phyloP scores from a whole-genome alignment of 2,888 invertebrate species.

The Odontothrips loti region DNA sequence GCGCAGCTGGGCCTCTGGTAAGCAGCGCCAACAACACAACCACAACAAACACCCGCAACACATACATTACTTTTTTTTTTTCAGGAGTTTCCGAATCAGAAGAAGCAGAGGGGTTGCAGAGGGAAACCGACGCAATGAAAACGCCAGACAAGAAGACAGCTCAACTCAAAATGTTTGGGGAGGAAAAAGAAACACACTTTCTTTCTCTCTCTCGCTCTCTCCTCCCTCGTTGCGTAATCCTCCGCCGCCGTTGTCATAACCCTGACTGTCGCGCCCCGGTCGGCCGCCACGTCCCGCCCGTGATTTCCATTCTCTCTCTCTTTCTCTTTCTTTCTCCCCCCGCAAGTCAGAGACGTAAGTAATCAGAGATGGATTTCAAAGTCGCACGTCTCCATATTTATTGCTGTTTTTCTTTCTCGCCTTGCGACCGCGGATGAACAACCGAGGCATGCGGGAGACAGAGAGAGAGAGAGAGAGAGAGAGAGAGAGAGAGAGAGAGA shows the following conservation, averaged over 20 bases:
- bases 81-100: too few species aligned
- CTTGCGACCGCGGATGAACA: neutral
- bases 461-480: neutral
- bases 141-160: neutral
- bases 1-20: too few species aligned
- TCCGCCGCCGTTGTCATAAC: neutral
- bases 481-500: too few species aligned
- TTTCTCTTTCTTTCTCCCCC: neutral
- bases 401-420: slow-evolving; percentile 8
- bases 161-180: too few species aligned
- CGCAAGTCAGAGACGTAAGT: neutral
- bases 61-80: too few species aligned
- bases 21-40: too few species aligned
- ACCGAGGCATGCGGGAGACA: neutral
- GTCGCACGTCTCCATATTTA: slow-evolving; percentile 22
- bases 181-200: too few species aligned
- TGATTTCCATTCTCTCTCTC: neutral
- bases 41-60: too few species aligned
- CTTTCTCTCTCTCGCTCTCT: too few species aligned
- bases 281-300: neutral
- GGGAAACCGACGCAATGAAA: neutral
- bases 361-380: slow-evolving; percentile 11
- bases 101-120: neutral
- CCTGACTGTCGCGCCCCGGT: neutral
- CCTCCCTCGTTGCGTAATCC: neutral